Percentiles rank a stretch among this genome's conserved stretches.
Conservation (phyloP, 2,888 invertebrate genomes). For the Microctonus aethiopoides region DNA sequence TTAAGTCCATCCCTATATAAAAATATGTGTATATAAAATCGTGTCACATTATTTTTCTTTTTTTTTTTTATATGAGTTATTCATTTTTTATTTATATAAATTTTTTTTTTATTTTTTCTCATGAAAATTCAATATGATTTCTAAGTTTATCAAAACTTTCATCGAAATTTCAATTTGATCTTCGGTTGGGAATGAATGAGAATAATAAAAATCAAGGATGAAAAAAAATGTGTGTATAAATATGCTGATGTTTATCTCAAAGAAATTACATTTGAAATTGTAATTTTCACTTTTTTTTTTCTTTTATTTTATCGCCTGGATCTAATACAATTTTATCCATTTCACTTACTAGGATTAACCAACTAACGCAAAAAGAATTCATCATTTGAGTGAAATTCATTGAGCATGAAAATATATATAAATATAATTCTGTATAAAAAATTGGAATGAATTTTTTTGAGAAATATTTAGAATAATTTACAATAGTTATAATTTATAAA, state of each 20-base stretch:
- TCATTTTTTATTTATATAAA: not conserved
- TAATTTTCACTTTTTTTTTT: slow-evolving; percentile 51
- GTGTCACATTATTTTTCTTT: not conserved
- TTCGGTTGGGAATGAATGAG: not conserved
- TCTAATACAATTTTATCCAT: slow-evolving; percentile 8
- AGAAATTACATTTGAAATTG: slow-evolving; percentile 65
- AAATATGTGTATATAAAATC: not conserved
- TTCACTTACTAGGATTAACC: slow-evolving; percentile 26
- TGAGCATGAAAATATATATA: not conserved
- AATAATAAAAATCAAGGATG: not conserved
- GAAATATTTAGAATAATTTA: no score
- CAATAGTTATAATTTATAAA: not conserved
- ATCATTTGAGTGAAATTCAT: not conserved
- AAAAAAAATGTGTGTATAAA: slow-evolving; percentile 23
- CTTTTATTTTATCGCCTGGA: slow-evolving; percentile 12
- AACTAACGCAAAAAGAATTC: not conserved
- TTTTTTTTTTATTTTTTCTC: not conserved
- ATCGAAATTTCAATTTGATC: not conserved
- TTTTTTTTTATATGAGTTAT: not conserved
- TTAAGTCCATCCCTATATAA: not conserved
- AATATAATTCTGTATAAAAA: no score
- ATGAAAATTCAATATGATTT: not conserved
- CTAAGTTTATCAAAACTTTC: slow-evolving; percentile 3
- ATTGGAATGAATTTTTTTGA: no score
- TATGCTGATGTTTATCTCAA: slow-evolving; percentile 37